These are phyloP conservation scores for Caenorhabditis latens DNA, from an alignment of 1,140 invertebrate species.

Conservation along the genomic window DNA sequence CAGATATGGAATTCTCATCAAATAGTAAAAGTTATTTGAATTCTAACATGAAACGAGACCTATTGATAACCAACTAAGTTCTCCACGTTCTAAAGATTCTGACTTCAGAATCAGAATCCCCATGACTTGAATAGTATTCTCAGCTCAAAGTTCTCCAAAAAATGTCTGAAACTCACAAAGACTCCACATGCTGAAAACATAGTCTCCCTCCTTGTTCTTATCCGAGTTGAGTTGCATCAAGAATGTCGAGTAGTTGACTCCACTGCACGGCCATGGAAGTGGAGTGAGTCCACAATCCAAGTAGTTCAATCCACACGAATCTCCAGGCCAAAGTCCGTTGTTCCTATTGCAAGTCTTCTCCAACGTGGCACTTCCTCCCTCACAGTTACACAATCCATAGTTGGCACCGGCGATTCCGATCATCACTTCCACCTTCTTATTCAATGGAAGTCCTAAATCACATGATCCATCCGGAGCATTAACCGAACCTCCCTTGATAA, in stretches of 20 bases:
- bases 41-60: no score
- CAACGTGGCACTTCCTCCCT: constrained; percentile 13
- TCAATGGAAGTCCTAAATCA: constrained; percentile 55
- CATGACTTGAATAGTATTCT: no score
- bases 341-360: constrained; percentile 50
- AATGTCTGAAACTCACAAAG: constrained; percentile 35
- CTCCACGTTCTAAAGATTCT: no score
- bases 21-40: no score
- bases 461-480: constrained; percentile 57
- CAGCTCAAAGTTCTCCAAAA: background rate
- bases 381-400: constrained; percentile 64
- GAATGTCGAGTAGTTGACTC: constrained; percentile 48
- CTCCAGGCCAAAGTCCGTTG: constrained; percentile 64
- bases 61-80: background rate
- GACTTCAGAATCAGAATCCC: background rate
- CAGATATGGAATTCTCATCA: no score
- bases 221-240: constrained; percentile 60
- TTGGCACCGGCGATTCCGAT: constrained; percentile 65
- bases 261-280: constrained; percentile 57
- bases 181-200: constrained; percentile 58
- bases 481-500: constrained; percentile 70
- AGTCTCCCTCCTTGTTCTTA: constrained; percentile 56
- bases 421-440: constrained; percentile 58
- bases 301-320: constrained; percentile 59
- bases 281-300: constrained; percentile 53